Evolutionary conservation across 2,888 invertebrate species (phyloP).

Genomic region (Netelia fuscicornis): DNA sequence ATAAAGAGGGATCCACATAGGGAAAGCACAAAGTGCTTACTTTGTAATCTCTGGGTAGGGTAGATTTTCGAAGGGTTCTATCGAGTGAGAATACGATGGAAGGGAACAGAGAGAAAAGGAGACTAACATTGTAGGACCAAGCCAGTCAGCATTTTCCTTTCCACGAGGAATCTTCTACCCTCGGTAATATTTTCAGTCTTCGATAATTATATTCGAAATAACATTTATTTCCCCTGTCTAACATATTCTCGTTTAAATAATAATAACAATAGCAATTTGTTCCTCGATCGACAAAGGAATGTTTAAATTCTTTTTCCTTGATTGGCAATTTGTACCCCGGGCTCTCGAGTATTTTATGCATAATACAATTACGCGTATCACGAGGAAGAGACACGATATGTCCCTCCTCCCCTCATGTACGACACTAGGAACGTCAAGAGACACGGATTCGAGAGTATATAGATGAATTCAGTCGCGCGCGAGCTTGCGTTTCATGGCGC

Average conservation of each 20-base stretch:
- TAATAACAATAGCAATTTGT: background rate
- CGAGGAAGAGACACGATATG: background rate
- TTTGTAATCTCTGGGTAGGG: background rate
- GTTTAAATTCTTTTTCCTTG: background rate
- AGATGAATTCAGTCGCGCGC: constrained; percentile 18
- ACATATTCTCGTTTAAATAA: background rate
- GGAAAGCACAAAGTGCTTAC: background rate
- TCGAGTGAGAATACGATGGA: constrained; percentile 1
- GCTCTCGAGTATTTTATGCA: constrained; percentile 11
- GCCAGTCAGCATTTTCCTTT: background rate
- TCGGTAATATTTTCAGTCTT: no score
- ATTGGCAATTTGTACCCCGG: constrained; percentile 35
- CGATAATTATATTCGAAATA: background rate
- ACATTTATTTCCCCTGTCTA: background rate
- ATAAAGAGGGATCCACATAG: background rate
- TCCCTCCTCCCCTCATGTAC: no score
- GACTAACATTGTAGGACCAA: background rate
- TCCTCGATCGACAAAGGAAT: background rate
- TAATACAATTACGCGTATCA: constrained; percentile 39
- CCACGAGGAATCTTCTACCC: no score
- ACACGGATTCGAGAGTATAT: constrained; percentile 24
- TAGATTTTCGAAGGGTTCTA: constrained; percentile 4
- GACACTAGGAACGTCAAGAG: background rate
- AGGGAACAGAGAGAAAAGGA: background rate
- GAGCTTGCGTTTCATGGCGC: constrained; percentile 25